Conservation (phyloP, 2,888 invertebrate species). For the Xanthia togata region DNA sequence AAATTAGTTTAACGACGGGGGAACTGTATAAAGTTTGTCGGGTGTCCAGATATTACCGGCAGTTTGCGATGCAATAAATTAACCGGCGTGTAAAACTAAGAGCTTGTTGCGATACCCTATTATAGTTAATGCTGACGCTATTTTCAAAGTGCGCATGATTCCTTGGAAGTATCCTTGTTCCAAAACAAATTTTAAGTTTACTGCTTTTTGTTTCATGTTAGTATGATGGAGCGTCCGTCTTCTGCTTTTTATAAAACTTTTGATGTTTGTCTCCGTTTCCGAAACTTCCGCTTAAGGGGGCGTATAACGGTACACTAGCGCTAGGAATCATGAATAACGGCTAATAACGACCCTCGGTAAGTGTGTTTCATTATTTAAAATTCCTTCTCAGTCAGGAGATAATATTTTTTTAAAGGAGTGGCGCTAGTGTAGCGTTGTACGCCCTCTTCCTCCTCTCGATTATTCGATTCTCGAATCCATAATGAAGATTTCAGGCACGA, state of each 20-base stretch:
- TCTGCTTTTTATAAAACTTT: constrained; percentile 30
- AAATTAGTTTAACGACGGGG: constrained; percentile 59
- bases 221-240: constrained; percentile 25
- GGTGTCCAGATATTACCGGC: constrained; percentile 57
- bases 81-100: constrained; percentile 53
- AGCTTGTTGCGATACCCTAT: constrained; percentile 51
- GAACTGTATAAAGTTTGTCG: constrained; percentile 60
- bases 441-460: too few relatives aligned
- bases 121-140: constrained; percentile 34
- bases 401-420: too few relatives aligned
- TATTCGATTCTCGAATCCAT: too few relatives aligned
- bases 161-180: constrained; percentile 44
- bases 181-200: constrained; percentile 54
- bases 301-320: too few relatives aligned
- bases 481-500: too few relatives aligned
- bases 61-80: constrained; percentile 67
- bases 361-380: too few relatives aligned
- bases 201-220: constrained; percentile 36
- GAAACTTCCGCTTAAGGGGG: background rate
- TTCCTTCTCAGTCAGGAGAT: too few relatives aligned
- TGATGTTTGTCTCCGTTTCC: constrained; percentile 25
- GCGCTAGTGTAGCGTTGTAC: too few relatives aligned
- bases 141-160: constrained; percentile 43
- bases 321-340: too few relatives aligned
- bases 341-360: too few relatives aligned